Base-by-base conservation (phyloP, 2,113 vertebrate species). In the Alaudala cheleensis region DNA sequence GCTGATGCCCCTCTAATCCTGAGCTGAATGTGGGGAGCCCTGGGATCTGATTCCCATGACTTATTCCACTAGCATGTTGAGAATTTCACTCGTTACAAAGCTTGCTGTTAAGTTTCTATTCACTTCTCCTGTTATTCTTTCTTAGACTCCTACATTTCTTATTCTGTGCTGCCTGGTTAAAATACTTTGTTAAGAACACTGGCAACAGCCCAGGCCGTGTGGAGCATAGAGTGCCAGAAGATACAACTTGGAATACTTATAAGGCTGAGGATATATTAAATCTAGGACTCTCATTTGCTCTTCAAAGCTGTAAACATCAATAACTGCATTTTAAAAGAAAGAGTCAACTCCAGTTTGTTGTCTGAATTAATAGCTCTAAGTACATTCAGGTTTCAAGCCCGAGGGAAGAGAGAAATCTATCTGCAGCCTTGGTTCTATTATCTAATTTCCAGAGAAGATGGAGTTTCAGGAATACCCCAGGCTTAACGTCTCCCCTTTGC, bases 311-410 rank as follows among this genome's bases (percentile, higher is more conserved):
- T 85, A 95, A 93, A 76, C 66, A 80, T 82, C 78, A 85, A 65
- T 87, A 92, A 69, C 31, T 40, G 7, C 13, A 82, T 94, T 96
- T 87, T 85, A 69, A 85, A 91, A 90, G 39, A 81, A 92, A 95
- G 47, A 91, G 76, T 34, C 40, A 49, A 54, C 64, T 79, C 34
- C 37, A 78, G 51, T 71, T 84, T 40, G 1, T 64, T 85, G 51
- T 51, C 40, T 96, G 86, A 93, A 87, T 67, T 29, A 86, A 74
- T 76, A 85, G 22, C 5, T 90, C 22, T 76, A 29, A 1, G 2
- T 40, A 57, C 40, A 57, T 93, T 67, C 88, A 79, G 16, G 25
- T 88, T 90, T 80, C 81, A 85, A 92, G 78, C 88, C 72, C 26
- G 10, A 82, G 88, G 81, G 70, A 92, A 87, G 53, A 61, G 6